phyloP scores from a whole-genome alignment of 2,888 invertebrate species.

The Caradrina kadenii region DNA sequence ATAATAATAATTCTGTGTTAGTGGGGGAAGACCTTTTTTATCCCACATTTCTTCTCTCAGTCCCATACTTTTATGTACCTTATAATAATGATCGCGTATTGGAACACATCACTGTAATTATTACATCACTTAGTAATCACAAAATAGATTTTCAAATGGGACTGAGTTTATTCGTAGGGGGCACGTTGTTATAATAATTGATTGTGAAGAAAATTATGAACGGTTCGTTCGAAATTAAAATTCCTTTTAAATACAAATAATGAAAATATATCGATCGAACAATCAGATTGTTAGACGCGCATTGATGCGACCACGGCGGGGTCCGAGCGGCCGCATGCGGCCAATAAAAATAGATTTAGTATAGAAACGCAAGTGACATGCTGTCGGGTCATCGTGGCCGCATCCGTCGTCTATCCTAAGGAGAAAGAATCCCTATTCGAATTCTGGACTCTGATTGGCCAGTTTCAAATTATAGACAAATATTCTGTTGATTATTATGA shows the following conservation, averaged over 20 bases:
- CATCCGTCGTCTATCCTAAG: not conserved
- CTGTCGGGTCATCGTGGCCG: too few relatives aligned
- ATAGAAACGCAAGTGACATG: too few relatives aligned
- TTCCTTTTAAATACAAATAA: not conserved
- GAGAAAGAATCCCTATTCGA: not conserved
- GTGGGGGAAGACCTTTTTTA: slow-evolving; percentile 38
- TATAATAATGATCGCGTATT: slow-evolving; percentile 31
- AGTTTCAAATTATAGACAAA: not conserved
- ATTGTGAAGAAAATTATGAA: not conserved
- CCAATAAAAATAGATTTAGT: not conserved
- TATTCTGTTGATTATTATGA: slow-evolving; percentile 46
- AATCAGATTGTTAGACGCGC: not conserved
- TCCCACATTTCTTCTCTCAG: slow-evolving; percentile 28
- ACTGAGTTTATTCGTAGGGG: slow-evolving; percentile 67
- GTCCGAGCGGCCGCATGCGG: too few relatives aligned
- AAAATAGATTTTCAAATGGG: slow-evolving; percentile 63
- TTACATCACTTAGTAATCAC: slow-evolving; percentile 62
- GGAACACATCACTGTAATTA: slow-evolving; percentile 56
- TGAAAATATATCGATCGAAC: not conserved
- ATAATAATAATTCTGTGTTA: slow-evolving; percentile 46
- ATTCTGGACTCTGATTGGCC: not conserved
- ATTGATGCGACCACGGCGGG: too few relatives aligned
- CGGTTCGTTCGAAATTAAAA: not conserved
- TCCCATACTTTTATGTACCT: slow-evolving; percentile 17
- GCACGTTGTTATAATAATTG: slow-evolving; percentile 59